Conservation (phyloP, 64 coral and sea anemone genomes). For the Acropora tenuis region DNA sequence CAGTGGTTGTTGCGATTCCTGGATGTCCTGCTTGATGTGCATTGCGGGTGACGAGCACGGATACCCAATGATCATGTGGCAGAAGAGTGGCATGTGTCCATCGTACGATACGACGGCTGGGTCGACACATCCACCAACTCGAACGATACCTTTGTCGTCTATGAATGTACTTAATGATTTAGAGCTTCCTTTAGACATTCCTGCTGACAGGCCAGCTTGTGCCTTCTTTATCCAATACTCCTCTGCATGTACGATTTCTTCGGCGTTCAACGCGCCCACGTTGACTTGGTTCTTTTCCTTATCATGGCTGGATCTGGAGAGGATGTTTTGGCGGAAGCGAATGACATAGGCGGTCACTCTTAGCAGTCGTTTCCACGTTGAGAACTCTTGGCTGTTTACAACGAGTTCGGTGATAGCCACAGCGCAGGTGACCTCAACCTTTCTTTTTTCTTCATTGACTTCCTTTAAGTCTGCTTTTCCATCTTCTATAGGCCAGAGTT, state of each 20-base stretch:
- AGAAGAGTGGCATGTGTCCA: conserved; percentile 10
- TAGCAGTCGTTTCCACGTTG: conserved; percentile 51
- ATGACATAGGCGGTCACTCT: conserved; percentile 36
- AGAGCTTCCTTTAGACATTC: conserved; percentile 53
- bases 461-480: conserved; percentile 1
- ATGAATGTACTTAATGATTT: conserved; percentile 58
- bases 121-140: conserved; percentile 68
- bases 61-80: conserved; percentile 43
- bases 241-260: conserved; percentile 68
- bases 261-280: conserved; percentile 42
- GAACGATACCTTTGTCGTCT: conserved; percentile 61
- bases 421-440: conserved; percentile 25
- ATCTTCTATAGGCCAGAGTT: conserved; percentile 36
- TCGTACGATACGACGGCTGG: not conserved
- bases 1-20: conserved; percentile 50
- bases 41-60: conserved; percentile 36
- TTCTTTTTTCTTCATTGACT: not conserved
- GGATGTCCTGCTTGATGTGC: conserved; percentile 38
- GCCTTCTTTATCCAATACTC: conserved; percentile 60
- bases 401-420: not conserved
- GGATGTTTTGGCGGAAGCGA: conserved; percentile 23
- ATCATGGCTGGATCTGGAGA: conserved; percentile 6
- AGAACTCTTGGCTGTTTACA: conserved; percentile 36
- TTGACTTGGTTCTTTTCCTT: conserved; percentile 38
- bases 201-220: conserved; percentile 47